Conservation (phyloP, 2,888 invertebrate genomes). For the Chalcosyrphus nemorum region DNA sequence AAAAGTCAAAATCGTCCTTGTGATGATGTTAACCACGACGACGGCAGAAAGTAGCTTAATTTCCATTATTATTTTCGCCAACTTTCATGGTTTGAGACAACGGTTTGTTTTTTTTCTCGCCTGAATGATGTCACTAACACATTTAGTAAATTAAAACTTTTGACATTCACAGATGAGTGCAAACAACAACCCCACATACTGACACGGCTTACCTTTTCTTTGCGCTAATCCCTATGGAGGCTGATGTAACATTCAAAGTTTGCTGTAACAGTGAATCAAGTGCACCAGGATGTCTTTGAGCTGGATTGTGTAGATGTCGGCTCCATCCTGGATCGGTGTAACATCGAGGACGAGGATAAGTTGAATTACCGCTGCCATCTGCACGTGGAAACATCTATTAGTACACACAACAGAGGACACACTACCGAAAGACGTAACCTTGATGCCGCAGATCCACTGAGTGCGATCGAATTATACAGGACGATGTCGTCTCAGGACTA, state of each 20-base stretch:
- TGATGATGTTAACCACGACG: neutral
- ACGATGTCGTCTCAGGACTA: conserved; percentile 12
- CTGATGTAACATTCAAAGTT: conserved; percentile 63
- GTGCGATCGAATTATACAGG: neutral
- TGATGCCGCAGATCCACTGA: conserved; percentile 44
- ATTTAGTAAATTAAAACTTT: conserved; percentile 44
- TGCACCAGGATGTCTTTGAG: conserved; percentile 37
- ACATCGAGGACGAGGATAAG: conserved; percentile 55
- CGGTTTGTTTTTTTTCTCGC: neutral
- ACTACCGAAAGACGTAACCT: conserved; percentile 37
- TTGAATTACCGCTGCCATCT: conserved; percentile 31
- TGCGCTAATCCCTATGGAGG: conserved; percentile 52
- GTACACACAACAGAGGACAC: conserved; percentile 25
- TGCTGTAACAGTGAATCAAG: conserved; percentile 45
- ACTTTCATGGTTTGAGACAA: neutral
- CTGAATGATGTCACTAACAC: conserved; percentile 48
- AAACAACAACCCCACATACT: neutral
- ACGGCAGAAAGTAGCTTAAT: conserved; percentile 6
- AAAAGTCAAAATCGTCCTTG: conserved; percentile 40
- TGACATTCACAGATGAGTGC: neutral
- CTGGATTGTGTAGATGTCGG: neutral
- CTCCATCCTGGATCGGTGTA: conserved; percentile 63
- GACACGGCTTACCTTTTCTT: conserved; percentile 53
- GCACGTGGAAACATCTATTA: conserved; percentile 65
- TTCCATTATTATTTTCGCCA: neutral